These are phyloP conservation scores for Acomys russatus DNA, from an alignment of 2,797 vertebrate genomes.

Conservation along the genomic window DNA sequence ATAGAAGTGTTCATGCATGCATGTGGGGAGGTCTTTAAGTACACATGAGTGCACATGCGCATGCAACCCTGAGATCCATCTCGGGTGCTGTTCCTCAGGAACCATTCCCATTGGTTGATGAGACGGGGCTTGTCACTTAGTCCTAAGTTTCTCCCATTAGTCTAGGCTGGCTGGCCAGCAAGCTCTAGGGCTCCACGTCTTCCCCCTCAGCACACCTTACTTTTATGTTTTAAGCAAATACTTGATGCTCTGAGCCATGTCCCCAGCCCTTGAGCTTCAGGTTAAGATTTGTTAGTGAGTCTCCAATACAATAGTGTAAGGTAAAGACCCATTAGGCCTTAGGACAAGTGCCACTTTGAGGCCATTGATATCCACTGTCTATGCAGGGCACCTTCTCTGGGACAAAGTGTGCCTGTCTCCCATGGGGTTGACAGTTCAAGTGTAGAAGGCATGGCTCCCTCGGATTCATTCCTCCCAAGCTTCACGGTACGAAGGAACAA, in stretches of 20 bases:
- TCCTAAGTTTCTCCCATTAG: not conserved
- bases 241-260: not conserved
- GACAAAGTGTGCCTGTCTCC: not conserved
- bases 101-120: not conserved
- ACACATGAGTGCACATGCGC: not conserved
- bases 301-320: not conserved
- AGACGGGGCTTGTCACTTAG: not conserved
- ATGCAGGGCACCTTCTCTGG: accelerated
- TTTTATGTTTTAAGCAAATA: not conserved
- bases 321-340: not conserved
- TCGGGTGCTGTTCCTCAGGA: not conserved
- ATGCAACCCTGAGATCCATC: not conserved
- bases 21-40: not conserved
- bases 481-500: not conserved
- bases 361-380: not conserved
- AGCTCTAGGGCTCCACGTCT: not conserved
- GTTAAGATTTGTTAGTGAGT: not conserved
- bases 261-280: not conserved
- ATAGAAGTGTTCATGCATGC: not conserved
- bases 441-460: not conserved
- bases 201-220: not conserved
- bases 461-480: not conserved
- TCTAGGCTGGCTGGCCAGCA: not conserved
- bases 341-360: not conserved
- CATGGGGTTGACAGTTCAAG: accelerated